A percentile compares a stretch with the other conserved stretches of the same genome.
phyloP scores from a whole-genome alignment of 2,888 invertebrate species.

The Clostera curtula region DNA sequence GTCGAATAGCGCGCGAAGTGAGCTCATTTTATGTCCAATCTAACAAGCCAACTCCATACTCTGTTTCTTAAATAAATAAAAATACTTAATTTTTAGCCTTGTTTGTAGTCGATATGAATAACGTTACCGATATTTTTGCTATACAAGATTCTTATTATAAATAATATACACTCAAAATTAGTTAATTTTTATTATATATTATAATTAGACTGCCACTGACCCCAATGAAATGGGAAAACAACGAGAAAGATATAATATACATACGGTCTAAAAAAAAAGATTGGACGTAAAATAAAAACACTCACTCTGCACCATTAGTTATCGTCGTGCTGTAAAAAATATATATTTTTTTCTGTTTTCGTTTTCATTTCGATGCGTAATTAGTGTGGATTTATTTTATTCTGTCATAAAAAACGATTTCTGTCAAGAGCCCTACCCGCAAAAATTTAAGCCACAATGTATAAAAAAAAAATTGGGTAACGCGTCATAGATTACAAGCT shows the following conservation, averaged over 20 bases:
- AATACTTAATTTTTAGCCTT: too few relatives aligned
- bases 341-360: conserved; percentile 63
- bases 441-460: conserved; percentile 23
- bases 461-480: conserved; percentile 32
- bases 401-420: conserved; percentile 64
- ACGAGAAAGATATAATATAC: too few relatives aligned
- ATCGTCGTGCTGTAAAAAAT: conserved; percentile 71
- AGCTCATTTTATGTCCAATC: conserved; percentile 61
- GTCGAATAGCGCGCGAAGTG: conserved; percentile 69
- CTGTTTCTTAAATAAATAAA: too few relatives aligned
- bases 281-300: conserved; percentile 53
- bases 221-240: too few relatives aligned
- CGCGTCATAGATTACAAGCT: conserved; percentile 37
- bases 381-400: conserved; percentile 70
- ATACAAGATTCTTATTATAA: too few relatives aligned
- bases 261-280: too few relatives aligned
- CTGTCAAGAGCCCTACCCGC: conserved; percentile 53
- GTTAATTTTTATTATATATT: too few relatives aligned
- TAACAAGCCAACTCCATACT: conserved; percentile 17
- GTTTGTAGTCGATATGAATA: too few relatives aligned
- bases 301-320: conserved; percentile 72
- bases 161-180: too few relatives aligned
- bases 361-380: conserved; percentile 68
- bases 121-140: too few relatives aligned
- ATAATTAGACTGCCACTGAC: too few relatives aligned